These are phyloP conservation scores for Rhorus exstirpatorius DNA, from an alignment of 2,888 invertebrate genomes.

Conservation along the genomic window DNA sequence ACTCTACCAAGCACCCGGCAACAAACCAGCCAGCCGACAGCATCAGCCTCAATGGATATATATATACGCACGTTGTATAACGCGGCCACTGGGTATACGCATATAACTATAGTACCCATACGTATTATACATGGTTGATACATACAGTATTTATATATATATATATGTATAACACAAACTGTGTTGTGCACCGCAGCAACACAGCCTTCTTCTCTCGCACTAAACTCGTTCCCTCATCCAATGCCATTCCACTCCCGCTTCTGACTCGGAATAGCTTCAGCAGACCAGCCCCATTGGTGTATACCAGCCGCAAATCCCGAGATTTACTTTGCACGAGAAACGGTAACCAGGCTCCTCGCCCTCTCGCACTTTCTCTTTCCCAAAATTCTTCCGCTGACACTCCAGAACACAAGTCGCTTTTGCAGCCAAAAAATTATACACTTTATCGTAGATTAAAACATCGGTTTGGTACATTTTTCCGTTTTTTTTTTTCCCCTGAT, in stretches of 20 bases:
- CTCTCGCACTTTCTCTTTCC: not conserved
- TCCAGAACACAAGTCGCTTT: slow-evolving; percentile 15
- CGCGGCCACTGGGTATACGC: slow-evolving; percentile 25
- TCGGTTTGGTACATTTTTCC: not conserved
- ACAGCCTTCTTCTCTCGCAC: slow-evolving; percentile 33
- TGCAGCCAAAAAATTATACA: not conserved
- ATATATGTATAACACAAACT: slow-evolving; percentile 9
- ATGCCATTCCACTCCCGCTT: slow-evolving; percentile 25
- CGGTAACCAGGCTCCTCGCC: slow-evolving; percentile 3
- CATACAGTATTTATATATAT: not conserved
- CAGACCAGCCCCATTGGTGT: slow-evolving; percentile 17
- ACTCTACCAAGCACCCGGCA: slow-evolving; percentile 52
- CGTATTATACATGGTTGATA: slow-evolving; percentile 37
- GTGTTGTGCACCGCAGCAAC: slow-evolving; percentile 28
- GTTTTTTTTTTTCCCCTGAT: not conserved
- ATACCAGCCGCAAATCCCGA: slow-evolving; percentile 49
- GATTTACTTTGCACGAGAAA: slow-evolving; percentile 52
- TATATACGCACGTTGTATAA: slow-evolving; percentile 23
- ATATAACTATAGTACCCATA: slow-evolving; percentile 30
- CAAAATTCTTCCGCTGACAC: slow-evolving; percentile 15
- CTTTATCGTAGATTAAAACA: slow-evolving; percentile 17
- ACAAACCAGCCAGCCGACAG: slow-evolving; percentile 58
- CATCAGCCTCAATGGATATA: slow-evolving; percentile 47
- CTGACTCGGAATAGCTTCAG: slow-evolving; percentile 41
- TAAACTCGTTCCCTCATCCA: slow-evolving; percentile 7